A percentile compares a stretch with the other conserved stretches of the same genome.
phyloP scores from a whole-genome alignment of 2,113 vertebrate genomes.

The Dasypus novemcinctus region DNA sequence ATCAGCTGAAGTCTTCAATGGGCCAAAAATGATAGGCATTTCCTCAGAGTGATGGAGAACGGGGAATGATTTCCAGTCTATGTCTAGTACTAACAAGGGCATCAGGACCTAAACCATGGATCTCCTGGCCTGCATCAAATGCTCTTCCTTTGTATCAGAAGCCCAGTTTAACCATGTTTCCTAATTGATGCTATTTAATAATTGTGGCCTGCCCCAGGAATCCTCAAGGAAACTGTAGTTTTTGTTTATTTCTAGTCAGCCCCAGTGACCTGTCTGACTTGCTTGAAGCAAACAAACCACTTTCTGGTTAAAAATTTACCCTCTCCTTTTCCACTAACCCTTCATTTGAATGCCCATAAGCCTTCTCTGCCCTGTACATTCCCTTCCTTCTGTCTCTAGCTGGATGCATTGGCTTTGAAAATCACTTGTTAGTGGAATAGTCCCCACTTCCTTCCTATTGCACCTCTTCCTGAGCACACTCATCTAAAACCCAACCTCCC shows the following conservation, averaged over 20 bases:
- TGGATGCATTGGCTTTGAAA: not conserved
- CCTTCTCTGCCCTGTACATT: not conserved
- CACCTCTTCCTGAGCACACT: not conserved
- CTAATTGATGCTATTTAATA: not conserved
- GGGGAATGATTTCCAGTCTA: accelerated
- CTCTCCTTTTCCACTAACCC: not conserved
- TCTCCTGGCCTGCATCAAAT: not conserved
- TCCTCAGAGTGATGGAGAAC: not conserved
- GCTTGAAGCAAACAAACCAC: not conserved
- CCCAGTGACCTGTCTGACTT: too few species aligned
- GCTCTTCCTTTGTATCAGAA: not conserved
- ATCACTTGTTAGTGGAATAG: too few species aligned
- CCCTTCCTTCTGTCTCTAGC: not conserved
- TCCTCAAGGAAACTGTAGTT: not conserved
- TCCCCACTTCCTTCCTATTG: not conserved
- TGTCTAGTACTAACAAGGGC: not conserved
- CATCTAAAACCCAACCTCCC: not conserved
- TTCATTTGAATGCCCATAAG: not conserved
- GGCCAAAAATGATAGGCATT: not conserved
- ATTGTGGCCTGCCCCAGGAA: not conserved
- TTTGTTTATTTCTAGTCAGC: not conserved
- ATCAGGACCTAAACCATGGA: not conserved
- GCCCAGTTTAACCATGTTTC: not conserved
- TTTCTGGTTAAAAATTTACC: too few species aligned
- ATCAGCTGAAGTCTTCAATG: not conserved